These are phyloP conservation scores for Nymphalis urticae DNA, from an alignment of 2,888 invertebrate species.

Conservation along the genomic window DNA sequence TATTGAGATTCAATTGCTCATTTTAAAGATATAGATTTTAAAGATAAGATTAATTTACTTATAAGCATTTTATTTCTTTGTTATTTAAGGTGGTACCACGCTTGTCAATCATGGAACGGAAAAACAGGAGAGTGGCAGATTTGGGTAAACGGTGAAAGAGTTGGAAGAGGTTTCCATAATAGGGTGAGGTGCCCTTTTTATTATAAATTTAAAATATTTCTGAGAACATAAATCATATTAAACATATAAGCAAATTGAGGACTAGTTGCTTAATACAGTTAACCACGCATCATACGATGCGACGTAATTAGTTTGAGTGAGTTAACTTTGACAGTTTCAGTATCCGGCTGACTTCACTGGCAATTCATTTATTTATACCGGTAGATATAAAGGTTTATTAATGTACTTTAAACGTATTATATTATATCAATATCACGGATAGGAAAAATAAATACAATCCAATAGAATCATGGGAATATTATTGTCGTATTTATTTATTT, in stretches of 20 bases:
- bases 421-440: no score
- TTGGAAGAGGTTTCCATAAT: slow-evolving; percentile 92
- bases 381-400: no score
- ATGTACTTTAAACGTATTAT: no score
- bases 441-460: no score
- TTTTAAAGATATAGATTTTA: no score
- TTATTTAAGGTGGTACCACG: slow-evolving; percentile 88
- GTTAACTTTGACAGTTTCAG: background rate
- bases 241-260: background rate
- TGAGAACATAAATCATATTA: background rate
- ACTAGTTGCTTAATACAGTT: background rate
- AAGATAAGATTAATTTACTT: background rate
- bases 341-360: no score
- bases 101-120: slow-evolving; percentile 94
- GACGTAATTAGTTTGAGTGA: background rate
- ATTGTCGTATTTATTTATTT: no score
- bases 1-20: no score
- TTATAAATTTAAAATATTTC: background rate
- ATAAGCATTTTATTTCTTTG: background rate
- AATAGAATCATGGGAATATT: no score
- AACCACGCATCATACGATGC: background rate
- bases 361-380: no score
- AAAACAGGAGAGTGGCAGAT: slow-evolving; percentile 95
- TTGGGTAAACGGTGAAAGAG: slow-evolving; percentile 92
- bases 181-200: slow-evolving; percentile 82